Evolutionary conservation across 2,113 vertebrate species (phyloP).

Genomic region (Otocyon megalotis): DNA sequence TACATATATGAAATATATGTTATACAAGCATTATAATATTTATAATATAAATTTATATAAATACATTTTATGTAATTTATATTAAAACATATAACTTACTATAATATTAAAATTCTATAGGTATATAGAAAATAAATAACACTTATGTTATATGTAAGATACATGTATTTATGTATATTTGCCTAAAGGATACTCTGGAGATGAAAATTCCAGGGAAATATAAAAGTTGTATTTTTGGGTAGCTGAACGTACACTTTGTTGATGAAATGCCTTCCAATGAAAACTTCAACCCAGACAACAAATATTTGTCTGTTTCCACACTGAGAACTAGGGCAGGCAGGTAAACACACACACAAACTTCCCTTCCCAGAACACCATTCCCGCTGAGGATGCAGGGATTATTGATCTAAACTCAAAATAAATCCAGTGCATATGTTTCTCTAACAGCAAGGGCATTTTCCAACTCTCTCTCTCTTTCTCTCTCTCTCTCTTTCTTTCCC

Average conservation of each 20-base stretch:
- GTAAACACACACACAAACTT: constrained; percentile 68
- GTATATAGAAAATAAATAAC: neutral
- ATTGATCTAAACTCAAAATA: constrained; percentile 24
- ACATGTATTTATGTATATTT: neutral
- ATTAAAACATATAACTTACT: too few relatives aligned
- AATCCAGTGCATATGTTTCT: neutral
- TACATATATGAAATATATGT: neutral
- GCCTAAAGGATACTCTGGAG: neutral
- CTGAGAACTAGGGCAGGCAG: constrained; percentile 41
- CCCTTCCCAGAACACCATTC: constrained; percentile 50
- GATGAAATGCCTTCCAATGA: constrained; percentile 66
- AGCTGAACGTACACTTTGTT: constrained; percentile 58
- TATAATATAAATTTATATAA: neutral
- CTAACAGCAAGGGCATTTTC: neutral
- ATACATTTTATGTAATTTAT: too few relatives aligned
- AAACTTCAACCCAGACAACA: constrained; percentile 62
- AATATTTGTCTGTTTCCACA: constrained; percentile 28
- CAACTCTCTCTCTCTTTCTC: neutral
- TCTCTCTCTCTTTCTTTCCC: neutral
- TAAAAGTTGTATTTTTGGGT: constrained; percentile 37
- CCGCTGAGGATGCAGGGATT: constrained; percentile 14
- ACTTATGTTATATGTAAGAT: neutral
- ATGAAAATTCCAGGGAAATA: constrained; percentile 36
- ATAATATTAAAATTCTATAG: too few relatives aligned
- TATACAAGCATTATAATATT: neutral